Base-by-base conservation (phyloP, 2,113 vertebrate species). In the Rynchops niger region DNA sequence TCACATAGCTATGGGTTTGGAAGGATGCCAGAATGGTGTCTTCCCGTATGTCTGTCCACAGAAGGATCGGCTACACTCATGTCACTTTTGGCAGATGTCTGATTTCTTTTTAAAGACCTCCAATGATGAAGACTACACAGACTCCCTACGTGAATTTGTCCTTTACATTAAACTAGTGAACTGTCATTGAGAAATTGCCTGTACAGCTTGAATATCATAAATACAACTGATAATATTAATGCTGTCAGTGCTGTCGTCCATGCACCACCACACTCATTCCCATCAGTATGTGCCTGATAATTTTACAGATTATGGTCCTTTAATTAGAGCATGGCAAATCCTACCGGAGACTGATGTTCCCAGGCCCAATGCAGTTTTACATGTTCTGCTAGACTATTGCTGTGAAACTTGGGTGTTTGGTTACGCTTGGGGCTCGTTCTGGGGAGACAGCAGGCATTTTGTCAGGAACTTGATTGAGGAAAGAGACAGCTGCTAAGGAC, bases 301-400 rank as follows among this genome's bases (percentile, higher is more conserved):
- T 86, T 93, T 95, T 55, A 58, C 16, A 82, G 81, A 94, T 93
- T 95, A 79, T 72, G 65, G 43, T 89, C 29, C 69, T 97, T 95
- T 90, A 96, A 93, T 87, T 95, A 95, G 34, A 95, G 38, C 67
- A 43, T 62, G 42, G 56, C 61, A 93, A 96, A 87, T 66, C 59
- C 79, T 96, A 63, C 56, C 42, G 76, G 94, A 89, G 83, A 87
- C 21, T 65, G 80, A 87, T 6, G 3, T 73, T 92, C 59, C 71
- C 56, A 25, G 50, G 38, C 83, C 95, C 52, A n/a, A 23, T 53
- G 40, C 40, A 15, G 20, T 29, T 74, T 53, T 66, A 34, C 8
- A 8, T 58, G 21, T 76, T 96, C 76, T 95, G 49, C 61, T 92
- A 83, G 63, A 18, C 56, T 86, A 22, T 80, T 95, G 45, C 86